phyloP scores from a whole-genome alignment of 2,797 vertebrate species.

The Martes flavigula region DNA sequence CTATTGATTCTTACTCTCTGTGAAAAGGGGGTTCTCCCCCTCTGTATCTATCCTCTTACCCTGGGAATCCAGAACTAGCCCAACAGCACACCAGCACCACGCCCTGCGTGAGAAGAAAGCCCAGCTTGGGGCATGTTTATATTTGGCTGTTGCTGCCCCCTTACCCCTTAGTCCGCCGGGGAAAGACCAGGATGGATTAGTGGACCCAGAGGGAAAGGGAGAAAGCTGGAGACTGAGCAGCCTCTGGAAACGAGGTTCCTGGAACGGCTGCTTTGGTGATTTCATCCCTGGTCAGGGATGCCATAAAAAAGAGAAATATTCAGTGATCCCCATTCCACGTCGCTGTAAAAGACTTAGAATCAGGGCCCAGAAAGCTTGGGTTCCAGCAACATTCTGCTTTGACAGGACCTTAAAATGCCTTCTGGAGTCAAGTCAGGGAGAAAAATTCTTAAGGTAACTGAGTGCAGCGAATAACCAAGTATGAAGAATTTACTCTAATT shows the following conservation, averaged over 20 bases:
- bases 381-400: constrained; percentile 61
- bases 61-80: neutral
- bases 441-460: constrained; percentile 85
- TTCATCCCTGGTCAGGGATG: constrained; percentile 43
- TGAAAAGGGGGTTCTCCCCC: neutral
- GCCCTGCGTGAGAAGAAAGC: neutral
- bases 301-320: constrained; percentile 55
- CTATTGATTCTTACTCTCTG: neutral
- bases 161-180: neutral
- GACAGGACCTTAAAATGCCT: constrained; percentile 69
- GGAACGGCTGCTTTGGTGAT: neutral
- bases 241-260: constrained; percentile 26
- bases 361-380: constrained; percentile 30
- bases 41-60: neutral
- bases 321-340: constrained; percentile 19
- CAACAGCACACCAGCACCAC: neutral
- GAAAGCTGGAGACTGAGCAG: neutral
- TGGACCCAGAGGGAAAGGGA: neutral
- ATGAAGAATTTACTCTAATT: constrained; percentile 76
- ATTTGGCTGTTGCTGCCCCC: neutral
- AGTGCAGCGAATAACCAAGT: constrained; percentile 76
- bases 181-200: neutral
- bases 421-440: constrained; percentile 70
- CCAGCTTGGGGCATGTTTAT: neutral
- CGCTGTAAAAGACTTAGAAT: neutral